phyloP scores from a whole-genome alignment of 2,888 invertebrate species.

The Cantharis rufa region DNA sequence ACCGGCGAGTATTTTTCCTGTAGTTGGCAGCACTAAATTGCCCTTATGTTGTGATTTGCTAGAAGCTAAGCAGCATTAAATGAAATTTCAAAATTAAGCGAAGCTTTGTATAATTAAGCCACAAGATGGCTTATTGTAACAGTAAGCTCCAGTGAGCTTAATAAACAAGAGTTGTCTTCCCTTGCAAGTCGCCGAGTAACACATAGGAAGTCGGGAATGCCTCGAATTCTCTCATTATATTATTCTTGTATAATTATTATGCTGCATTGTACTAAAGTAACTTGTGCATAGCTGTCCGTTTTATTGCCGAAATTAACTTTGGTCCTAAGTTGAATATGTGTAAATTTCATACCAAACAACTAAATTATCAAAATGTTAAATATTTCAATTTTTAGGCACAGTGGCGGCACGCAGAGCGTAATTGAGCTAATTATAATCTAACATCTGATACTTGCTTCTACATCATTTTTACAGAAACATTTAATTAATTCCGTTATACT shows the following conservation, averaged over 20 bases:
- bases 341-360: constrained; percentile 8
- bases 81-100: constrained; percentile 58
- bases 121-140: constrained; percentile 54
- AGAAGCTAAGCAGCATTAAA: constrained; percentile 52
- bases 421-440: neutral
- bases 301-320: constrained; percentile 45
- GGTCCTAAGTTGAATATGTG: constrained; percentile 16
- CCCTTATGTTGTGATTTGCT: constrained; percentile 53
- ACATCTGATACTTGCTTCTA: neutral
- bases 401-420: neutral
- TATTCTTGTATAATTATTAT: constrained; percentile 52
- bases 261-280: constrained; percentile 48
- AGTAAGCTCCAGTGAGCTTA: constrained; percentile 30
- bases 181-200: constrained; percentile 36
- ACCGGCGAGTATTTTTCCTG: neutral
- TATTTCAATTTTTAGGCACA: neutral
- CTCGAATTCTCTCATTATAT: constrained; percentile 48
- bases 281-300: constrained; percentile 43
- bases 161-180: constrained; percentile 27
- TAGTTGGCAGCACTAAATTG: constrained; percentile 39
- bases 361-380: neutral
- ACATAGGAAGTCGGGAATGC: constrained; percentile 37
- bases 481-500: neutral
- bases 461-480: neutral
- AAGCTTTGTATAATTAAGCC: constrained; percentile 54